These are phyloP conservation scores for Dioctria rufipes DNA, from an alignment of 2,888 invertebrate species.

Conservation along the genomic window DNA sequence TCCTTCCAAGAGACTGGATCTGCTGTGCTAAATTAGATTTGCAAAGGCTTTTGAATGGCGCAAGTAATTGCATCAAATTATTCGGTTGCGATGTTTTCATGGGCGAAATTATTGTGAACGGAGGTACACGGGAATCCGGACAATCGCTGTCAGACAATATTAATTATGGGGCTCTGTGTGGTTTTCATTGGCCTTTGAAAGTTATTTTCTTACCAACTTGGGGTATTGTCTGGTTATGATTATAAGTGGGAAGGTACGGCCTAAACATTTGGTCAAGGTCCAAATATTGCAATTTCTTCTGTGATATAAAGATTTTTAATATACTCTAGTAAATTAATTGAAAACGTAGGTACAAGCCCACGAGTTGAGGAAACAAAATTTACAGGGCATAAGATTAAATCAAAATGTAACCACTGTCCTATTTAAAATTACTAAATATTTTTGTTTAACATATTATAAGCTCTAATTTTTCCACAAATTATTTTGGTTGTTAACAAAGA, in stretches of 20 bases:
- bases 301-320: too few species aligned
- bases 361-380: too few species aligned
- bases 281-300: conserved; percentile 11
- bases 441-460: too few species aligned
- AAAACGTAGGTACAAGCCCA: too few species aligned
- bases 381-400: too few species aligned
- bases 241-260: conserved; percentile 9
- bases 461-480: too few species aligned
- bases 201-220: not conserved
- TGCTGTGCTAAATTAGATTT: conserved; percentile 52
- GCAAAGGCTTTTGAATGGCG: conserved; percentile 26
- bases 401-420: too few species aligned
- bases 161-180: conserved; percentile 36
- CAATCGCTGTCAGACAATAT: conserved; percentile 49
- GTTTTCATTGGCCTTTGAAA: conserved; percentile 29
- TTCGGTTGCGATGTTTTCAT: conserved; percentile 44
- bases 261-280: conserved; percentile 12
- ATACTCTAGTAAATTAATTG: too few species aligned
- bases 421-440: too few species aligned
- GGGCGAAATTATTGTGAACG: conserved; percentile 30
- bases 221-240: conserved; percentile 9
- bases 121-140: conserved; percentile 33
- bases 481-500: too few species aligned
- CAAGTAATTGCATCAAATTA: conserved; percentile 48
- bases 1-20: conserved; percentile 47